Conservation (phyloP, 2,888 invertebrate species). For the Mesochorus sp. region DNA sequence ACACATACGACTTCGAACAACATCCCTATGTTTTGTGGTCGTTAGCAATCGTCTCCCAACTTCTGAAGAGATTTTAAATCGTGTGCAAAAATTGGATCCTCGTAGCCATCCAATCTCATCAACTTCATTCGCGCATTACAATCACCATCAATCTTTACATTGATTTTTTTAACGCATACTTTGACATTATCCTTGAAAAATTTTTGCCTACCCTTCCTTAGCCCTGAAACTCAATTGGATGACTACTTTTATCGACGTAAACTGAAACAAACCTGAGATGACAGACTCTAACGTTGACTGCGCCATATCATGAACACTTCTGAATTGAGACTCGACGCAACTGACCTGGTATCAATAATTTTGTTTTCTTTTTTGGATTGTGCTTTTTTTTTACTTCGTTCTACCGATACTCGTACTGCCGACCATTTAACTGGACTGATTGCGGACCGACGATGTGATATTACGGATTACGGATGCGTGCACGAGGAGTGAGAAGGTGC, state of each 20-base stretch:
- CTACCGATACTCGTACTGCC: background rate
- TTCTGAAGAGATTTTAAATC: background rate
- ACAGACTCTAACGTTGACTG: background rate
- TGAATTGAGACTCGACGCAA: conserved; percentile 2
- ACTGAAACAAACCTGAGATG: background rate
- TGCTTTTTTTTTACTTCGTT: too few relatives aligned
- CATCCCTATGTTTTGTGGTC: conserved; percentile 9
- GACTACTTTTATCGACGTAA: background rate
- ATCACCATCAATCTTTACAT: conserved; percentile 7
- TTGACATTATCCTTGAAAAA: background rate
- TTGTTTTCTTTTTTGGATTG: too few relatives aligned
- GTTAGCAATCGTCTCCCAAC: conserved; percentile 8
- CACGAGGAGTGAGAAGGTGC: conserved; percentile 42
- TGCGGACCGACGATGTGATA: conserved; percentile 59
- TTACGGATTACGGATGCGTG: conserved; percentile 63
- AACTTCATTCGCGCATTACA: conserved; percentile 22
- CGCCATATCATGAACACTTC: background rate
- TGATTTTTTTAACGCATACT: background rate
- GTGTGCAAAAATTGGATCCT: background rate
- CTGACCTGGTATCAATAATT: conserved; percentile 35
- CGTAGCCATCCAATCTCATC: conserved; percentile 39
- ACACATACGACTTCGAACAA: background rate
- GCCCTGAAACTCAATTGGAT: conserved; percentile 5
- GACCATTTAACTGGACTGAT: conserved; percentile 24
- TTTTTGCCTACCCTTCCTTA: background rate